These are phyloP conservation scores for Stenolophus ochropezus DNA, from an alignment of 2,888 invertebrate genomes.

Conservation along the genomic window DNA sequence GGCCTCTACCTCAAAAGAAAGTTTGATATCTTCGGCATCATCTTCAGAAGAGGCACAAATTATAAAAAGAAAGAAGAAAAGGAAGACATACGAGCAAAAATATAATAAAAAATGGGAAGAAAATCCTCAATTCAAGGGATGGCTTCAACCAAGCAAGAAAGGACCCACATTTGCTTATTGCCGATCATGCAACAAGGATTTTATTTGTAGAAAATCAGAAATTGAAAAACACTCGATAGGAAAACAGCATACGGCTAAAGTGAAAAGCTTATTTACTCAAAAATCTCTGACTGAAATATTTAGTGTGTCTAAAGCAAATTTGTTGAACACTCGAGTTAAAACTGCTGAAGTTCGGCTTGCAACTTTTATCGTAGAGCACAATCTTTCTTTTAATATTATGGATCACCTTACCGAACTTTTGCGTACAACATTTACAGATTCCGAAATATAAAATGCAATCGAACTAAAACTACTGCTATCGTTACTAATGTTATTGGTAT, in stretches of 20 bases:
- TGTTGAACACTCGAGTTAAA: slow-evolving; percentile 51
- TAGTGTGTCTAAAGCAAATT: slow-evolving; percentile 37
- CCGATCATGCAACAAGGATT: slow-evolving; percentile 57
- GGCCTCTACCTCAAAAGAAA: no score
- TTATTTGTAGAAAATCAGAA: slow-evolving; percentile 60
- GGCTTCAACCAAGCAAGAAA: slow-evolving; percentile 57
- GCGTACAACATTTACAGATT: slow-evolving; percentile 61
- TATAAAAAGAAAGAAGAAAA: slow-evolving; percentile 31
- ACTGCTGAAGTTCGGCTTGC: slow-evolving; percentile 56
- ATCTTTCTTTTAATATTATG: slow-evolving; percentile 63
- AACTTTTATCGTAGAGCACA: slow-evolving; percentile 55
- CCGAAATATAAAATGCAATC: slow-evolving; percentile 63
- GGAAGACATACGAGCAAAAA: slow-evolving; percentile 68
- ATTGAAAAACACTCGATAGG: slow-evolving; percentile 53
- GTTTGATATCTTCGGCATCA: no score
- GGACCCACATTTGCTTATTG: slow-evolving; percentile 59
- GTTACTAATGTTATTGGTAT: slow-evolving; percentile 63
- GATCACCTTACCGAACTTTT: slow-evolving; percentile 63
- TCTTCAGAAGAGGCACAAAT: no score
- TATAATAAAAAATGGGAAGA: slow-evolving; percentile 71
- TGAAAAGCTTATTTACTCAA: slow-evolving; percentile 39
- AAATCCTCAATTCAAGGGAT: slow-evolving; percentile 65
- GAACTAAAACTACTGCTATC: slow-evolving; percentile 63
- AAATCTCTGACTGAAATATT: slow-evolving; percentile 53
- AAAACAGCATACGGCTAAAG: slow-evolving; percentile 37